Evolutionary conservation across 2,888 invertebrate species (phyloP), one percentile per base, ranked within the genome.

Genomic region (Dasypolia templi): DNA sequence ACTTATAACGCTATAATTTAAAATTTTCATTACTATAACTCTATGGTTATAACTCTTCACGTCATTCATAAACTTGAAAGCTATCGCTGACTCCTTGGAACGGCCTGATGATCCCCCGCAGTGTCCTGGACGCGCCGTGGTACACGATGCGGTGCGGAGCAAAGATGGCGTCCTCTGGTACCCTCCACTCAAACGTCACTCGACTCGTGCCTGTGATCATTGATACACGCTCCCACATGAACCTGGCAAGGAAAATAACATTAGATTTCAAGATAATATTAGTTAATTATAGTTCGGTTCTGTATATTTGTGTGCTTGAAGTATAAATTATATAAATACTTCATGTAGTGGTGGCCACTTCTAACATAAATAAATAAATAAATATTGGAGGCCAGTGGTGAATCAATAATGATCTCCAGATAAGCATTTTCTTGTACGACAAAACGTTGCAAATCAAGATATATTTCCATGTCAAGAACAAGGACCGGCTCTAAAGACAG

Each of bases 91-190:
- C 89, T 19, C 98, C 98, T 65, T 94, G 95, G 89, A 98, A 98
- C 0, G 97, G 96, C 66, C 96, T 96, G 72, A 97, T 94, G 26
- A 96, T 96, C 1, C 97, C 97, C 7, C 97, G 92, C 39, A 98
- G 93, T n/a, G 95, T 93, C 69, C 97, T 97, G 84, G 97, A 97
- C 83, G 97, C 96, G 6, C 99, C 99, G 88, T 97, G 97, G 94
- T 99, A 99, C 44, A 97, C 96, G 68, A 99, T 97, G 75, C 99
- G 96, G 94, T 99, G 98, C 39, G 96, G 95, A 1, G 98, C 98
- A 0, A 97, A 94, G 65, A 96, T 87, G 0, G 97, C 97, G 70
- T 97, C 95, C 0, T 92, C 90, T 0, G 98, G 97, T 14, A 99
- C 97, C n/a, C 96, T 96, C 99, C 99, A 99, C 66, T 96, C 96